A percentile compares a stretch with the other conserved stretches of the same genome.
Conservation (phyloP, 2,888 invertebrate genomes). For the Zonitis immaculata region DNA sequence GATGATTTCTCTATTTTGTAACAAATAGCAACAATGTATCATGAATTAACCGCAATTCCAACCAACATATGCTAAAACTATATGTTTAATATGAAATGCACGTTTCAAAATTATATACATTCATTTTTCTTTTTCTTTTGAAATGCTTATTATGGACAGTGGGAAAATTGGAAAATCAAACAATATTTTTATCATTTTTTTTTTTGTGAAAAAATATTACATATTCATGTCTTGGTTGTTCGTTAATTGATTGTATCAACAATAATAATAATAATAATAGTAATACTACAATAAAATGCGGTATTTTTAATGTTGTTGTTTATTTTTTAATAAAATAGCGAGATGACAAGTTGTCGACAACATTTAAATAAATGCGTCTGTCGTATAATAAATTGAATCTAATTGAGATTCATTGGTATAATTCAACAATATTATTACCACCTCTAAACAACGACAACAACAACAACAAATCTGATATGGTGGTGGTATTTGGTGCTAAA, state of each 20-base stretch:
- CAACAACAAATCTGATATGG: not conserved
- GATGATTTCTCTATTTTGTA: not conserved
- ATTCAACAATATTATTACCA: not conserved
- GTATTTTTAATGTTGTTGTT: not conserved
- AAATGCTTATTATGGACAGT: no score
- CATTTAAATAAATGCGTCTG: not conserved
- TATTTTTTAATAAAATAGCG: not conserved
- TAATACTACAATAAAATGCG: not conserved
- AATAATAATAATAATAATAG: not conserved
- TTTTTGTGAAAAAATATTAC: not conserved
- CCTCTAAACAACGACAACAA: not conserved
- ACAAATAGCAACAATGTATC: not conserved
- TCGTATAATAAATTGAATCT: conserved; percentile 9
- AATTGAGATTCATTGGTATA: conserved; percentile 12
- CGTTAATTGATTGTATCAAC: not conserved
- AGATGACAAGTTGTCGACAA: not conserved
- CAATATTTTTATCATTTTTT: no score
- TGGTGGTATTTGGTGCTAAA: conserved; percentile 1
- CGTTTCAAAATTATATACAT: conserved; percentile 24
- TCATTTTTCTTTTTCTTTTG: conserved; percentile 21
- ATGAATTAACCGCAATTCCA: not conserved
- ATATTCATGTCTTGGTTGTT: not conserved
- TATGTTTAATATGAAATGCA: conserved; percentile 17
- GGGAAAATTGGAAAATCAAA: no score
- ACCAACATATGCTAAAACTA: not conserved